Evolutionary conservation across 2,797 vertebrate genomes (phyloP), one percentile per base, ranked within the genome.

Genomic region (Oreortyx pictus): DNA sequence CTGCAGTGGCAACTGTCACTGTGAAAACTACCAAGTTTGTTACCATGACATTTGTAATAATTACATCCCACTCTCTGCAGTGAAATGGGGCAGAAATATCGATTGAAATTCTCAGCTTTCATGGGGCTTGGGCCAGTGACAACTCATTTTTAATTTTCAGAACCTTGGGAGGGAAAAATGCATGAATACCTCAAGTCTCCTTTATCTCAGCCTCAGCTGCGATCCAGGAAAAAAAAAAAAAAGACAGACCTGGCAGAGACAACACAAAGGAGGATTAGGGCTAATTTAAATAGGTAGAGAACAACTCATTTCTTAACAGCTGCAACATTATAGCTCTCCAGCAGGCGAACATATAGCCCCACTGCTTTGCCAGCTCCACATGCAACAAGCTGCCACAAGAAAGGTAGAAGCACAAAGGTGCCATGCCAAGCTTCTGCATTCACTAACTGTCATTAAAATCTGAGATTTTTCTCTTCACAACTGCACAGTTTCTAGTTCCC

Each of bases 31-130:
- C 92, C 68, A 84, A 91, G 92, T 95, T 96, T 96, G 96, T 96
- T 96, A 93, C 96, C 95, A 96, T 96, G 96, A 96, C 96, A 96
- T 96, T 96, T 95, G 95, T 95, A 96, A 96, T 96, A 96, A 96
- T 96, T 95, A 91, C 95, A 89, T 96, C 92, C 95, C 94, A 93
- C 94, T 94, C 95, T 91, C 95, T 93, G 80, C 92, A 82, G 96
- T 92, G 93, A 96, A 96, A 96, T 95, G 92, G 94, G 95, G 94
- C 93, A 96, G 95, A 96, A 96, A 95, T 88, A 93, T 94, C 6
- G 43, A 96, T 95, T 95, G 92, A 96, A 95, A 92, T 91, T 85
- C 74, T 79, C 89, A 84, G 92, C 73, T 92, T 95, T 96, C 89
- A 31, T 90, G 89, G 91, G 87, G 94, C 43, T 96, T 86, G 90